These are phyloP conservation scores for Netelia melanura DNA, from an alignment of 2,888 invertebrate genomes.

Conservation along the genomic window DNA sequence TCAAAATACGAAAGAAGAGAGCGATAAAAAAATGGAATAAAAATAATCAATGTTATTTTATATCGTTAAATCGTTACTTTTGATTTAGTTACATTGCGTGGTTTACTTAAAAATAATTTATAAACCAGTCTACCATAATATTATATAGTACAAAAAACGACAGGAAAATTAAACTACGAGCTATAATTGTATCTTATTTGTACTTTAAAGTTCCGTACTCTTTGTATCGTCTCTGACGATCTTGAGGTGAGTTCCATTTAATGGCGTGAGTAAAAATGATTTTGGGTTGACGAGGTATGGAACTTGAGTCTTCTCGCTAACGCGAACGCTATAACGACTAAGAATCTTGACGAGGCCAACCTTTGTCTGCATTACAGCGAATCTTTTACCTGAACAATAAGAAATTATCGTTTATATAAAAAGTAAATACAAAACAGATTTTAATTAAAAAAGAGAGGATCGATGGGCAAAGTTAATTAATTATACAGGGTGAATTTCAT, in stretches of 20 bases:
- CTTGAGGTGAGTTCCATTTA: conserved; percentile 77
- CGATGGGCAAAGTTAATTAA: neutral
- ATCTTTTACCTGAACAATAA: conserved; percentile 74
- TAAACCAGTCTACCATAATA: too few relatives aligned
- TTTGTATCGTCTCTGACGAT: conserved; percentile 71
- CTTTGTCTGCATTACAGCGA: conserved; percentile 81
- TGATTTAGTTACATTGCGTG: too few relatives aligned
- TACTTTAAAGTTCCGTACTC: conserved; percentile 4
- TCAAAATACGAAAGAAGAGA: too few relatives aligned
- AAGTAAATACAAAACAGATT: neutral
- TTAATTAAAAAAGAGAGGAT: neutral
- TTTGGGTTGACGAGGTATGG: conserved; percentile 73
- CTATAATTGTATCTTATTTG: neutral
- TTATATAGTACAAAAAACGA: too few relatives aligned
- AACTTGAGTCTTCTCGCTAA: conserved; percentile 78
- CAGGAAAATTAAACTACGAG: too few relatives aligned
- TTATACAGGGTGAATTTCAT: neutral
- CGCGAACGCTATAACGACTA: conserved; percentile 78
- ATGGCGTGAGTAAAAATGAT: conserved; percentile 74
- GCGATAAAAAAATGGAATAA: too few relatives aligned
- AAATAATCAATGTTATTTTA: too few relatives aligned
- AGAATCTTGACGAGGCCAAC: conserved; percentile 81
- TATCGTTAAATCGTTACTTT: too few relatives aligned
- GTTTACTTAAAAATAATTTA: too few relatives aligned
- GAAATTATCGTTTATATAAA: conserved; percentile 12